A percentile compares a stretch with the other conserved stretches of the same genome.
Conservation (phyloP, 2,113 vertebrate species). For the Cynoglossus semilaevis region DNA sequence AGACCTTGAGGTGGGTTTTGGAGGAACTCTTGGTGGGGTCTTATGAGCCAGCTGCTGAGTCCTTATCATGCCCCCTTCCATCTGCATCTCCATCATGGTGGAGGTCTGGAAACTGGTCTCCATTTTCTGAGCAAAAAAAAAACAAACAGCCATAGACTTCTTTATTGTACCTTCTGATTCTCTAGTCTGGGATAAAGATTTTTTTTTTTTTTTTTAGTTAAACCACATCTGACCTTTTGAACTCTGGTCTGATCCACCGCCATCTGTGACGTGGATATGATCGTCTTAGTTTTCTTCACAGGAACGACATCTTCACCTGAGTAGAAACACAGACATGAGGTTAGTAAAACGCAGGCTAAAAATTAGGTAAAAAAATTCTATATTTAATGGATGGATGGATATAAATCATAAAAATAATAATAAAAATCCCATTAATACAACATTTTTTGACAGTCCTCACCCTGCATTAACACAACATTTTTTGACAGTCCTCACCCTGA, state of each 20-base stretch:
- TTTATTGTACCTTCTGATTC: too few species aligned
- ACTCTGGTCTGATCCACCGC: conserved; percentile 82
- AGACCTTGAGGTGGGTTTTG: conserved; percentile 89
- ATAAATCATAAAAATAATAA: too few species aligned
- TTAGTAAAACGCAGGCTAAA: not conserved
- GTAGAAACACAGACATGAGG: not conserved
- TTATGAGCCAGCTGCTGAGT: conserved; percentile 88
- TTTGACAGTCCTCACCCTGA: conserved; percentile 79
- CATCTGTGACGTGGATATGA: conserved; percentile 91
- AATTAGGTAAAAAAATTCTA: too few species aligned
- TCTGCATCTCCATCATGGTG: conserved; percentile 86
- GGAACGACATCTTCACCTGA: conserved; percentile 92
- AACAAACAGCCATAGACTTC: too few species aligned
- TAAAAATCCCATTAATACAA: too few species aligned
- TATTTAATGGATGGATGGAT: too few species aligned
- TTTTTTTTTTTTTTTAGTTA: not conserved
- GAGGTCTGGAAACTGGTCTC: conserved; percentile 88
- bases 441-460: conserved; percentile 60
- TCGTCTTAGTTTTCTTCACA: conserved; percentile 93
- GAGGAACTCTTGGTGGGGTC: conserved; percentile 91
- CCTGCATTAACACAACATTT: too few species aligned
- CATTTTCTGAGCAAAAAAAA: conserved; percentile 75
- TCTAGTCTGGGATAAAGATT: too few species aligned
- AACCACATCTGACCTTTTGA: conserved; percentile 80
- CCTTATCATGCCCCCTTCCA: conserved; percentile 77